Evolutionary conservation across 2,888 invertebrate species (phyloP).

Genomic region (Tridacna gigas): DNA sequence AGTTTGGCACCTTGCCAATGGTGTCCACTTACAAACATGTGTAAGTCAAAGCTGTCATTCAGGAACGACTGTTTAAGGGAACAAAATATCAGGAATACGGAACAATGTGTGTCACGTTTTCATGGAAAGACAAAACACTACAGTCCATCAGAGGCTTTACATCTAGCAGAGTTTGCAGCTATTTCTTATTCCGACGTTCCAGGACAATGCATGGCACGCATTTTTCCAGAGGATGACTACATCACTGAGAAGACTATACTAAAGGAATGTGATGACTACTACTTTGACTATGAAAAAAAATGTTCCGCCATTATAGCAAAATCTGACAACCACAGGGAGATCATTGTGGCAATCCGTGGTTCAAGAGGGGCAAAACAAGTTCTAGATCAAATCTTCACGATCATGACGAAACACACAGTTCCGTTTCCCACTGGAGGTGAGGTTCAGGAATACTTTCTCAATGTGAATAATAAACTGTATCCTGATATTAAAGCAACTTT

Average conservation of each 20-base stretch:
- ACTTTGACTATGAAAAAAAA: constrained; percentile 53
- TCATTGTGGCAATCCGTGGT: constrained; percentile 56
- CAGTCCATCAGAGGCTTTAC: constrained; percentile 44
- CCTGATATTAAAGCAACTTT: constrained; percentile 18
- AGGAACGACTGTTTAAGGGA: constrained; percentile 36
- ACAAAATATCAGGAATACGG: constrained; percentile 7
- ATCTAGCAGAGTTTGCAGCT: constrained; percentile 48
- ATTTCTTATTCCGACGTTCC: constrained; percentile 53
- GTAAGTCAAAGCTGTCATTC: constrained; percentile 38
- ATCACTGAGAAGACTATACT: constrained; percentile 5
- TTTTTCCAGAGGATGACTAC: constrained; percentile 50
- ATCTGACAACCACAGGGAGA: constrained; percentile 47
- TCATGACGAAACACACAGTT: constrained; percentile 25
- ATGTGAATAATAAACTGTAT: constrained; percentile 47
- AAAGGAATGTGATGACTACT: constrained; percentile 45
- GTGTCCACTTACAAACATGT: constrained; percentile 49
- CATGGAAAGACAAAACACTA: constrained; percentile 25
- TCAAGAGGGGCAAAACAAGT: constrained; percentile 49
- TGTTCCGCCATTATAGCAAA: constrained; percentile 41
- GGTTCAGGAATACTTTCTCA: constrained; percentile 55
- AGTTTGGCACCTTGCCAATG: constrained; percentile 37
- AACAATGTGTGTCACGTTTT: constrained; percentile 19
- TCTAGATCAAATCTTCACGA: constrained; percentile 43
- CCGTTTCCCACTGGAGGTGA: constrained; percentile 44
- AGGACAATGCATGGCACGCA: constrained; percentile 26